Base-by-base conservation (phyloP, 2,797 vertebrate genomes). In the Thunnus albacares region DNA sequence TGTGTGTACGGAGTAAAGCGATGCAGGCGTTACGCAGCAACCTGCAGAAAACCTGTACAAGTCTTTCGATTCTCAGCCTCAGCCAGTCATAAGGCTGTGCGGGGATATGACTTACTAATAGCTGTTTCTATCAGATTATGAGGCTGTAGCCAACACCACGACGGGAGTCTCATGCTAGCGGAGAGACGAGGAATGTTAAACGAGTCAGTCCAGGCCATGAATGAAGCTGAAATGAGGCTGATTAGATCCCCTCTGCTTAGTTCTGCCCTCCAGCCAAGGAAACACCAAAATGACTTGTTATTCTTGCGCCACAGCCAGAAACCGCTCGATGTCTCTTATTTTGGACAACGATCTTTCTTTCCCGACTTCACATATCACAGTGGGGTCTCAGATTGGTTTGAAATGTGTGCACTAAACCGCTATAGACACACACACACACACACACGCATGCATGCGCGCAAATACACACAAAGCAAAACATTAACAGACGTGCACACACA, bases 211-310 rank as follows among this genome's bases (percentile, higher is more conserved):
- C 71, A 24, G 83, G 84, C 83, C 88, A 82, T 91, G 89, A 90
- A 94, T 82, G 87, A 90, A 89, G 91, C 88, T 74, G 52, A 91
- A 91, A 90, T 52, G n/a, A 88, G 81, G 73, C 79, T 80, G 81
- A 93, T 94, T 91, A 93, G 85, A 91, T 90, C 82, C 87, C 82
- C 79, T 87, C 87, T 62, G 75, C 87, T 88, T 86, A 85, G 81
- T 86, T 88, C 84, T 84, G 72, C 83, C 90, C 89, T 89, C 63
- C 26, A 67, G 90, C 87, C 80, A 86, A 93, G 93, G 92, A 94
- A 95, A 95, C 92, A 90, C 90, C 88, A 83, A 87, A 93, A 93
- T 88, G 77, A 93, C 82, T 90, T 94, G 92, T 94, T 95, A 84
- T 92, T 92, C 70, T 94, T 93, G 92, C 41, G 35, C 71, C 38